A percentile compares a stretch with the other conserved stretches of the same genome.
These are phyloP conservation scores for mouse (Mus musculus) DNA, from an alignment of 2,113 vertebrate species.

Conservation along the genomic window GRCm39 chr9:17081501-17082000, in stretches of 20 bases:
- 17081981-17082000: neutral
- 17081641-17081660: neutral
- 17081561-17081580: neutral
- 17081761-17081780: neutral
- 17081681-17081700: neutral
- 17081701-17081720: neutral
- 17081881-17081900: neutral
- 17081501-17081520: neutral
- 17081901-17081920: neutral
- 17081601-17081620: neutral
- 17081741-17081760: neutral
- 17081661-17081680: neutral
- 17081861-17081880: neutral
- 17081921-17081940: too few species aligned
- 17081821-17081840: neutral
- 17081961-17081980: neutral
- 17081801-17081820: neutral
- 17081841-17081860: neutral
- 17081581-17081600: neutral
- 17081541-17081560: neutral
- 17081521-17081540: neutral
- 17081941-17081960: neutral
- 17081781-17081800: neutral
- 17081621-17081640: neutral
- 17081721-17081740: neutral